A percentile compares a stretch with the other conserved stretches of the same genome.
phyloP scores from a whole-genome alignment of 1,140 invertebrate genomes.

The Macrobrachium nipponense region DNA sequence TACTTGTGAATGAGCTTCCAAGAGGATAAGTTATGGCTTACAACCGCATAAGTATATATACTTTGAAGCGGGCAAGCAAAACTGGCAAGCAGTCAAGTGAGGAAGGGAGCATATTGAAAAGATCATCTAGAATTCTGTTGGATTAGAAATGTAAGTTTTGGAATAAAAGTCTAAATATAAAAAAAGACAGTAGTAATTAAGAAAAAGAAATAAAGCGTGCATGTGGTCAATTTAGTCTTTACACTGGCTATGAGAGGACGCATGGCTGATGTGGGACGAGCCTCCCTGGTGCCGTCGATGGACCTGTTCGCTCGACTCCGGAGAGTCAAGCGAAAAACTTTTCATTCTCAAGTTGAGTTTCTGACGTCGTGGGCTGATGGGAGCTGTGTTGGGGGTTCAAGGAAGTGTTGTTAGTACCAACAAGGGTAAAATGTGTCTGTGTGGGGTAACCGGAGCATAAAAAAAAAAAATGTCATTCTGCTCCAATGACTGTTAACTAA shows the following conservation, averaged over 20 bases:
- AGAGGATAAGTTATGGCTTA: no score
- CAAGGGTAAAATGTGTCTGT: background rate
- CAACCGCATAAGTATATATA: no score
- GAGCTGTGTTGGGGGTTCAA: slow-evolving; percentile 76
- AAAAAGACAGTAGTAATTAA: slow-evolving; percentile 23
- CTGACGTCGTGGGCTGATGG: slow-evolving; percentile 93
- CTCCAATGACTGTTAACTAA: background rate
- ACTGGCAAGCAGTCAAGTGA: no score
- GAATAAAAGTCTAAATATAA: slow-evolving; percentile 11
- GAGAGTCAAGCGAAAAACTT: slow-evolving; percentile 94
- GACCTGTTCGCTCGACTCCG: slow-evolving; percentile 88
- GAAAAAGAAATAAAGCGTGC: slow-evolving; percentile 33
- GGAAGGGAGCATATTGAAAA: no score
- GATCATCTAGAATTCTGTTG: no score
- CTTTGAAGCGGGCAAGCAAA: no score
- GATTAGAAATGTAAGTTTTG: background rate
- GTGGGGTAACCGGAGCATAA: background rate
- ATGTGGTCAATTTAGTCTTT: slow-evolving; percentile 63
- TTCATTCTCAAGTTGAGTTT: slow-evolving; percentile 97
- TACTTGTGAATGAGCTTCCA: no score
- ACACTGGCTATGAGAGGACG: slow-evolving; percentile 70
- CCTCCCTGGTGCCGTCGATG: slow-evolving; percentile 76
- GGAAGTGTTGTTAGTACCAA: slow-evolving; percentile 52
- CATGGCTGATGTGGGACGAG: slow-evolving; percentile 68
- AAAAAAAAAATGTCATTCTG: no score